Base-by-base conservation (phyloP, 2,113 vertebrate species). In the Leptodactylus fuscus region DNA sequence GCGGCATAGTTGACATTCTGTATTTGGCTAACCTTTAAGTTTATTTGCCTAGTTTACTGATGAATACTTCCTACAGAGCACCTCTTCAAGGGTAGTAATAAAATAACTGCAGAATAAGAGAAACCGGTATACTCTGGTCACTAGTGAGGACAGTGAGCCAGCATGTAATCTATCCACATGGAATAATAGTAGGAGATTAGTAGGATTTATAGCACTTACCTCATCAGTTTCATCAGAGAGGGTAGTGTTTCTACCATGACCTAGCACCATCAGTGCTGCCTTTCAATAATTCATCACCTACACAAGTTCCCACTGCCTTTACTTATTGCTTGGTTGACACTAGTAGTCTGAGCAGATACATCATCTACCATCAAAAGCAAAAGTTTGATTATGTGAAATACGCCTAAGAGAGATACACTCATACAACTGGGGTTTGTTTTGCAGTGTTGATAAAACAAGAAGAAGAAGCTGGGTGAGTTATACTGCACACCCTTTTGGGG, bases 391-490 rank as follows among this genome's bases (percentile, higher is more conserved):
- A 20, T 36, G 15, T 16, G 29, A 67, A 18, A 16, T 32, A 67
- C 2, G 5, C 32, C 5, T 65, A 32, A 27, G 27, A 65, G 5
- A 29, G 2, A 15, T 65, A n/a, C n/a, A n/a, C n/a, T 62, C 12
- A 67, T 67, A 2, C 16, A 8, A 18, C 15, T 44, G n/a, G 85
- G 0, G 87, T 82, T 65, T 90, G 81, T 27, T 13, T 90, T 89
- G 48, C 90, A 93, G 92, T 83, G 81, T 62, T 93, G 58, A 90
- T 91, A 88, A 91, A 91, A 74, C 90, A 92, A 73, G 91, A 92
- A 77, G 85, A 81, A 49, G 87, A 89, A 82, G 41, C 79, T 79
- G 89, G 91, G 90, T 91, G 73, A 93, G 90, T 91, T 53, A 24
- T 58, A 22, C 4, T 9, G 46, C 2, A 48, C 10, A 12, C 13